These are phyloP conservation scores for Caenorhabditis angaria DNA, from an alignment of 2,888 invertebrate genomes.

Conservation along the genomic window DNA sequence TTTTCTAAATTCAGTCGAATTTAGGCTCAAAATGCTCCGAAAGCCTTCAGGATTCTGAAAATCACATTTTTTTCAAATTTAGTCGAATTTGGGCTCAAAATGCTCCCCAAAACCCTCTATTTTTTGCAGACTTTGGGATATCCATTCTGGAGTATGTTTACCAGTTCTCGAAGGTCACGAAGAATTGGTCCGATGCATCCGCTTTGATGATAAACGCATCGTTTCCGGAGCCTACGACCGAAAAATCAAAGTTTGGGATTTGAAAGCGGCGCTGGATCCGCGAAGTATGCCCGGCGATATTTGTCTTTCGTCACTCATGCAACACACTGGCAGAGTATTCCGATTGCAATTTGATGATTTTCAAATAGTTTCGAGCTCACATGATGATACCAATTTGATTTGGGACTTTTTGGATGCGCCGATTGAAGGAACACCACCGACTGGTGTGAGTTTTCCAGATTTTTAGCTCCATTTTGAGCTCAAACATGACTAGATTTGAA, in stretches of 20 bases:
- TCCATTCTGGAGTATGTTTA: constrained; percentile 83
- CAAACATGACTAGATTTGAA: too few species aligned
- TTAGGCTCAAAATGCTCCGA: too few species aligned
- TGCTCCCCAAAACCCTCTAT: too few species aligned
- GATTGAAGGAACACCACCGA: constrained; percentile 20
- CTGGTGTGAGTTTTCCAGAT: not conserved
- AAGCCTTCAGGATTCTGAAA: too few species aligned
- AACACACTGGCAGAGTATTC: constrained; percentile 99
- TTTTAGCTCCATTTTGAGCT: too few species aligned
- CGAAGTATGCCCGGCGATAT: constrained; percentile 90
- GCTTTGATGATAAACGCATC: constrained; percentile 97
- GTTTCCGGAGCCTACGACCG: constrained; percentile 99
- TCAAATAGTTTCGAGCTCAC: constrained; percentile 98
- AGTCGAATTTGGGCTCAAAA: too few species aligned
- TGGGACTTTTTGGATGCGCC: constrained; percentile 88
- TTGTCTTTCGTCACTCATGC: constrained; percentile 95
- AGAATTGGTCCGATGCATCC: constrained; percentile 95
- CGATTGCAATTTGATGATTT: constrained; percentile 99
- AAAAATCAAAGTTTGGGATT: constrained; percentile 99
- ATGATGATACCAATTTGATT: constrained; percentile 99
- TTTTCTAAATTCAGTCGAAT: constrained; percentile 4
- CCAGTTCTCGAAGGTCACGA: constrained; percentile 97
- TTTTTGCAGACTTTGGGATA: constrained; percentile 80
- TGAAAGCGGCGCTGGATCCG: constrained; percentile 96
- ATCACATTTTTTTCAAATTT: too few species aligned